These are phyloP conservation scores for Strix aluco DNA, from an alignment of 2,113 vertebrate species.

Conservation along the genomic window DNA sequence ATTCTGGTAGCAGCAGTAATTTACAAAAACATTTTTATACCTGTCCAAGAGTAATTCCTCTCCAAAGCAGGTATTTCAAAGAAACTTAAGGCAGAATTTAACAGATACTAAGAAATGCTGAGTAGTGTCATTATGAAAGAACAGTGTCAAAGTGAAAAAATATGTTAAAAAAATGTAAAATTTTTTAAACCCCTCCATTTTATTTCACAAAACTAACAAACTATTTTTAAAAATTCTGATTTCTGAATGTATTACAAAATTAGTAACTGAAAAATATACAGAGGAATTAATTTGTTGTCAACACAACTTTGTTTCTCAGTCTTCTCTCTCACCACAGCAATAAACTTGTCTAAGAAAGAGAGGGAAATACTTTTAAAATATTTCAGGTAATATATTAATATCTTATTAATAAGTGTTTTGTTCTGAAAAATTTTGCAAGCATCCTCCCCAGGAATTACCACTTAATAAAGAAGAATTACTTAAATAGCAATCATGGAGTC, in stretches of 20 bases:
- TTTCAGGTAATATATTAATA: neutral
- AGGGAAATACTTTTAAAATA: neutral
- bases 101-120: neutral
- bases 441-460: neutral
- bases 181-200: accelerated
- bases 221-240: neutral
- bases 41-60: neutral
- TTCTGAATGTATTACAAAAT: neutral
- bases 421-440: neutral
- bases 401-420: neutral
- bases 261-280: neutral
- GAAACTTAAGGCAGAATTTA: neutral
- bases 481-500: neutral
- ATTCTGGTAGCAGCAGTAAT: neutral
- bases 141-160: neutral
- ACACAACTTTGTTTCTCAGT: neutral
- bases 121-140: neutral
- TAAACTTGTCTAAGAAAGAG: neutral
- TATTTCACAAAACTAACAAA: neutral
- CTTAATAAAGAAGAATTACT: neutral
- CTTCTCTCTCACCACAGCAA: neutral
- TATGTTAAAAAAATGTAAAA: neutral
- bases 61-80: neutral
- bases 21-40: neutral
- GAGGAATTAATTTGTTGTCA: neutral